A percentile compares a stretch with the other conserved stretches of the same genome.
Evolutionary conservation across 2,888 invertebrate genomes (phyloP).

Genomic region (Cheilosia soror): DNA sequence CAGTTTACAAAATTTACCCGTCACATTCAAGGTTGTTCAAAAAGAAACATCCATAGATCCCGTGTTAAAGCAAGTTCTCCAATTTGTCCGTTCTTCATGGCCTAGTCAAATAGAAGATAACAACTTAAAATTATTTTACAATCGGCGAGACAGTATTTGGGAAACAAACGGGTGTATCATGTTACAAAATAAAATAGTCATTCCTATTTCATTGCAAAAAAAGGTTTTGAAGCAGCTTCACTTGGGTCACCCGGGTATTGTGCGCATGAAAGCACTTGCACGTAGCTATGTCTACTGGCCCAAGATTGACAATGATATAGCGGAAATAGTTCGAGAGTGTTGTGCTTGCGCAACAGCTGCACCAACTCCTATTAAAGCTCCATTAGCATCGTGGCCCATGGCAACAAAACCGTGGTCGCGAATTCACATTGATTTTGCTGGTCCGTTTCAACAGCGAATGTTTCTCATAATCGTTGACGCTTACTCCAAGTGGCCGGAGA

Average conservation of each 20-base stretch:
- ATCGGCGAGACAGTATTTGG: constrained; percentile 15
- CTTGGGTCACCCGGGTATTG: constrained; percentile 47
- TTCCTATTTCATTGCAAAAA: constrained; percentile 39
- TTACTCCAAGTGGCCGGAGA: constrained; percentile 58
- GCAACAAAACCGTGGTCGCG: constrained; percentile 79
- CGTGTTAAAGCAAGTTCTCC: constrained; percentile 16
- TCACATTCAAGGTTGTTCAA: constrained; percentile 21
- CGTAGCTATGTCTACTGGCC: constrained; percentile 78
- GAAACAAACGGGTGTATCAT: constrained; percentile 48
- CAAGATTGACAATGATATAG: constrained; percentile 77
- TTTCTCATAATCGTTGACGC: constrained; percentile 57
- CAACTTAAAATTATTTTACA: constrained; percentile 18
- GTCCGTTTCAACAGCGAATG: constrained; percentile 76
- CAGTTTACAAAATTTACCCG: constrained; percentile 11
- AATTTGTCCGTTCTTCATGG: constrained; percentile 16
- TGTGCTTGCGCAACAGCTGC: constrained; percentile 73
- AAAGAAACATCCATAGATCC: constrained; percentile 17
- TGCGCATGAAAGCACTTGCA: constrained; percentile 43
- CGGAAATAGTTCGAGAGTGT: constrained; percentile 74
- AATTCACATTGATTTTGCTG: constrained; percentile 83
- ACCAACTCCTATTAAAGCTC: constrained; percentile 76
- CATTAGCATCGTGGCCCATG: constrained; percentile 71
- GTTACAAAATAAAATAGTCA: constrained; percentile 34
- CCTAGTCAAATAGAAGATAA: constrained; percentile 9
- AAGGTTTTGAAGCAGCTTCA: constrained; percentile 46